Conservation (phyloP, 2,888 invertebrate genomes). For the Microplitis manilae region DNA sequence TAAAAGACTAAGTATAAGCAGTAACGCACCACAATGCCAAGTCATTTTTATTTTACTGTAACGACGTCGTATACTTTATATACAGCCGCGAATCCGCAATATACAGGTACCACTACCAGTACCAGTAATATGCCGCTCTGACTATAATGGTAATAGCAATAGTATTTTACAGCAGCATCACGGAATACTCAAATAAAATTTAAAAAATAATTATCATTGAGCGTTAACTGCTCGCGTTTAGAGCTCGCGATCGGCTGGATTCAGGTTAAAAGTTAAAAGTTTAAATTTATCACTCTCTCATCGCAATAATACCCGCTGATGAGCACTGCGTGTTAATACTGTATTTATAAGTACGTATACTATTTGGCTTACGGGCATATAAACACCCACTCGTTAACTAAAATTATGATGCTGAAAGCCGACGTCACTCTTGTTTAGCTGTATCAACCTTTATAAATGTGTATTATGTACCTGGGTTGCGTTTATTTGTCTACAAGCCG, state of each 20-base stretch:
- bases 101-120: not conserved
- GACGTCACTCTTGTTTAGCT: slow-evolving; percentile 34
- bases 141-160: not conserved
- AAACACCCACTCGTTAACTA: slow-evolving; percentile 36
- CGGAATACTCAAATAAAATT: too few relatives aligned
- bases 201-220: too few relatives aligned
- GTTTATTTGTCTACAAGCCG: not conserved
- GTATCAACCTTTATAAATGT: slow-evolving; percentile 27
- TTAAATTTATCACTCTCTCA: too few relatives aligned
- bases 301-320: too few relatives aligned
- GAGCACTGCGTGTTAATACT: not conserved
- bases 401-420: slow-evolving; percentile 33
- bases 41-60: slow-evolving; percentile 6
- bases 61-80: slow-evolving; percentile 1
- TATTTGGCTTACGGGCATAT: slow-evolving; percentile 38
- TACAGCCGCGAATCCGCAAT: not conserved
- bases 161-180: too few relatives aligned
- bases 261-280: too few relatives aligned
- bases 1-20: slow-evolving; percentile 12
- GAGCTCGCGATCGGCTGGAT: too few relatives aligned
- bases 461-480: not conserved
- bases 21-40: slow-evolving; percentile 12
- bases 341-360: not conserved
- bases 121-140: not conserved
- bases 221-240: too few relatives aligned